These are phyloP conservation scores for Gadopsis marmoratus DNA, from an alignment of 2,797 vertebrate genomes.

Conservation along the genomic window DNA sequence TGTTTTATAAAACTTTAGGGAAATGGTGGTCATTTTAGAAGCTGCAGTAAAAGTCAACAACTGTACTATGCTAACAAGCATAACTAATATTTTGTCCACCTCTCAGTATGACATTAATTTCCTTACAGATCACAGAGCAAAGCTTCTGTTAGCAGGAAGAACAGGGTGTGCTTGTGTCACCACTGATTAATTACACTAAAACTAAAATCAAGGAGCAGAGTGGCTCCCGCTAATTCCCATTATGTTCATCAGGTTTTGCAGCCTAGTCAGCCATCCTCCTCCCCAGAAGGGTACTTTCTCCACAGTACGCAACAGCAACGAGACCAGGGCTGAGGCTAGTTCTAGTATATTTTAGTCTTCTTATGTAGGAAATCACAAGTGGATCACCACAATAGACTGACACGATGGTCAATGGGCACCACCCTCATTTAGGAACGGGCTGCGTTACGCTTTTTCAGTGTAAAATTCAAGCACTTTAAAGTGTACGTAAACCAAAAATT, in stretches of 20 bases:
- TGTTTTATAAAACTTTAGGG: not conserved
- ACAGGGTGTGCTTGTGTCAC: not conserved
- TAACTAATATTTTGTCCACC: not conserved
- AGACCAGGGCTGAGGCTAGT: not conserved
- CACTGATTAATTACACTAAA: not conserved
- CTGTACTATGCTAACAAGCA: not conserved
- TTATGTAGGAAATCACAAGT: not conserved
- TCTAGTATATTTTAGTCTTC: not conserved
- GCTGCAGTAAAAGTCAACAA: not conserved
- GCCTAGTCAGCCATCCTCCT: not conserved
- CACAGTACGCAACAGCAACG: not conserved
- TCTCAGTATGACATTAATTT: not conserved
- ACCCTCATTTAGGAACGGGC: too few relatives aligned
- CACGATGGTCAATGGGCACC: not conserved
- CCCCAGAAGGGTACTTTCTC: not conserved
- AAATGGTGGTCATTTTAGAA: not conserved
- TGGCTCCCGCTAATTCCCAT: not conserved
- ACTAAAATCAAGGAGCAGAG: not conserved
- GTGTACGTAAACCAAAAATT: too few relatives aligned
- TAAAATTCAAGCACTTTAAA: too few relatives aligned
- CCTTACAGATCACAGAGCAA: not conserved
- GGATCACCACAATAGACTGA: not conserved
- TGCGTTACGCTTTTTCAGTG: too few relatives aligned
- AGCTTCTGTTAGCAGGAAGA: not conserved
- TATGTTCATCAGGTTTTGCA: not conserved